phyloP scores from a whole-genome alignment of 2,113 vertebrate genomes.

The Thamnaconus septentrionalis region DNA sequence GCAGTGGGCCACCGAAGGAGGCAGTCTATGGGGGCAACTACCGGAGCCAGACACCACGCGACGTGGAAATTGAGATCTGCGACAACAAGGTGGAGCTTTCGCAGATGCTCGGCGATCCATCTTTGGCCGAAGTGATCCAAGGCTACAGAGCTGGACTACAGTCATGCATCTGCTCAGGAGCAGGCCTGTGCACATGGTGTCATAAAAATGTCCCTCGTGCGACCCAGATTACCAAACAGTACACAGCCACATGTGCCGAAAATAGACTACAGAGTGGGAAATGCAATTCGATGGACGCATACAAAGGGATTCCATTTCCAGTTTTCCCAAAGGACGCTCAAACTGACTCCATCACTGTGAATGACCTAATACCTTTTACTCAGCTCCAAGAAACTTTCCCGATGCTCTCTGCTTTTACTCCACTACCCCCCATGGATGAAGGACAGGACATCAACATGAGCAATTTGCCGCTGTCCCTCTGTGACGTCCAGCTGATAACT shows the following conservation, averaged over 20 bases:
- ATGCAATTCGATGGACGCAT: conserved; percentile 23
- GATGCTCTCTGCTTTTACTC: conserved; percentile 46
- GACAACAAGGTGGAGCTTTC: conserved; percentile 29
- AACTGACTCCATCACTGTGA: conserved; percentile 30
- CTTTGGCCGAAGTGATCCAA: conserved; percentile 46
- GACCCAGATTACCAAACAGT: conserved; percentile 20
- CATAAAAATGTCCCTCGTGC: conserved; percentile 27
- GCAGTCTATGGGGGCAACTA: conserved; percentile 39
- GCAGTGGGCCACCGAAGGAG: conserved; percentile 31
- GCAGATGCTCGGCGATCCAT: conserved; percentile 22
- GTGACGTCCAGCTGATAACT: conserved; percentile 62
- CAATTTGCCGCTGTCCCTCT: conserved; percentile 58
- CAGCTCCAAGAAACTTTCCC: conserved; percentile 44
- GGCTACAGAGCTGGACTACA: conserved; percentile 67
- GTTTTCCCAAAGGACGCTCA: conserved; percentile 38
- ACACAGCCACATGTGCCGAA: conserved; percentile 9
- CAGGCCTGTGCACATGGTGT: conserved; percentile 69
- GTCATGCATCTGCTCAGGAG: conserved; percentile 64
- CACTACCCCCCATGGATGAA: conserved; percentile 30
- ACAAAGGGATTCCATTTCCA: conserved; percentile 2
- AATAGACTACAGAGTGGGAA: conserved; percentile 7
- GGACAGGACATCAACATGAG: conserved; percentile 45
- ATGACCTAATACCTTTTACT: conserved; percentile 22
- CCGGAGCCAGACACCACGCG: conserved; percentile 54
- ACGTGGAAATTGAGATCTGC: conserved; percentile 13